Base-by-base conservation (phyloP, 2,797 vertebrate genomes). In the Pteropus rufus region DNA sequence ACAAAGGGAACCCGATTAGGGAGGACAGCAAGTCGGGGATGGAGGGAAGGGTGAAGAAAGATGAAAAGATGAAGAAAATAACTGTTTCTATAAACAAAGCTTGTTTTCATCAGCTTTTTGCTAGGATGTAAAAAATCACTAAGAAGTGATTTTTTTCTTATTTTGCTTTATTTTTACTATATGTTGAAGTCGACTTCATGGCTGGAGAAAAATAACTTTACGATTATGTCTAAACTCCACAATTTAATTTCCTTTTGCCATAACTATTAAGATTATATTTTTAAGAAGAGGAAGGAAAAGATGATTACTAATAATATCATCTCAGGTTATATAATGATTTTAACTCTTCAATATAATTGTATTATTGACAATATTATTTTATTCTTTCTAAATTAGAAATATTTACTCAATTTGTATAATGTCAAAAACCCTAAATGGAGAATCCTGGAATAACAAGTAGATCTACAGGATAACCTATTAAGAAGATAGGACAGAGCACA, bases 51-150 rank as follows among this genome's bases (percentile, higher is more conserved):
- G 7, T 31, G 26, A 93, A 89, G 77, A 93, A 82, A 94, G 41
- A 90, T 24, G 44, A 83, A 92, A 94, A 82, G 29, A 91, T 54
- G 62, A 90, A 69, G 39, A 46, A 91, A 96, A 41, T n/a, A 56
- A 62, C 34, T 82, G 6, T 91, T 95, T 76, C 70, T 60, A 73
- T 39, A 60, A 54, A 49, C 9, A 92, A 21, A 26, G 5, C 36
- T 89, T 91, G 24, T 39, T 73, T 94, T 41, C 24, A 69, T 15
- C 60, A 60, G 10, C 3, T 96, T 94, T 92, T 92, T 41, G 93
- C 19, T 44, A 52, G 36, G n/a, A 76, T 88, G 64, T 34, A 21
- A 80, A 73, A 88, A 67, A 44, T 80, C 36, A 26, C 1, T 76
- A 84, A 19, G 41, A 75, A 85, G 6, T 87, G 1, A 70, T 24